A percentile compares a stretch with the other conserved stretches of the same genome.
Evolutionary conservation across 2,113 vertebrate genomes (phyloP).

Genomic region (Hippocampus abdominalis): DNA sequence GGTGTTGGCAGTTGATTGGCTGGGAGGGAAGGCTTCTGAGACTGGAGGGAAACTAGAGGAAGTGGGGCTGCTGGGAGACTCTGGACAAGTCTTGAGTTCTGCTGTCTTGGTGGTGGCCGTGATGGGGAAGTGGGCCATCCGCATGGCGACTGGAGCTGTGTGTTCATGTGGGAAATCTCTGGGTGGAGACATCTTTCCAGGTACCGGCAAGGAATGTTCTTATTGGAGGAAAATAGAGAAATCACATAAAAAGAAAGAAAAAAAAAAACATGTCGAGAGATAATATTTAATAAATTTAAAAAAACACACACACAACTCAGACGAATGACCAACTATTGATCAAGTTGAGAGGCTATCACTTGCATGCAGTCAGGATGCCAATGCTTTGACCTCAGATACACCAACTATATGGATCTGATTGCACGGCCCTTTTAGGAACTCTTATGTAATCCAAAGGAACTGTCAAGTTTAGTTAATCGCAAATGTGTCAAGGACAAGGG

Average conservation of each 20-base stretch:
- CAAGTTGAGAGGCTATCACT: too few species aligned
- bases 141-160: conserved; percentile 70
- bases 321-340: too few species aligned
- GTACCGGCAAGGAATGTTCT: conserved; percentile 56
- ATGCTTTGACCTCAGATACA: too few species aligned
- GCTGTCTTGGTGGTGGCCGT: conserved; percentile 83
- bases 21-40: conserved; percentile 39
- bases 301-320: too few species aligned
- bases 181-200: conserved; percentile 57
- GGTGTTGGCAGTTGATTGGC: conserved; percentile 51
- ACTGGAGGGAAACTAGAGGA: conserved; percentile 37
- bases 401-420: too few species aligned
- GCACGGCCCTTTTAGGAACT: too few species aligned
- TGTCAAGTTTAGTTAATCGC: too few species aligned
- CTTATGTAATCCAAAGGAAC: too few species aligned
- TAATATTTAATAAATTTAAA: neutral
- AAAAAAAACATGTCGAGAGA: neutral
- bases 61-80: conserved; percentile 58
- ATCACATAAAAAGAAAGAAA: neutral
- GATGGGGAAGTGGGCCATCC: conserved; percentile 87
- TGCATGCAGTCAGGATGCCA: too few species aligned
- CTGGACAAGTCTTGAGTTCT: conserved; percentile 53
- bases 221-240: conserved; percentile 11
- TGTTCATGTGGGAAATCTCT: conserved; percentile 66
- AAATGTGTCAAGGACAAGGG: too few species aligned